Evolutionary conservation across 2,888 invertebrate species (phyloP).

Genomic region (Meteorus colon): DNA sequence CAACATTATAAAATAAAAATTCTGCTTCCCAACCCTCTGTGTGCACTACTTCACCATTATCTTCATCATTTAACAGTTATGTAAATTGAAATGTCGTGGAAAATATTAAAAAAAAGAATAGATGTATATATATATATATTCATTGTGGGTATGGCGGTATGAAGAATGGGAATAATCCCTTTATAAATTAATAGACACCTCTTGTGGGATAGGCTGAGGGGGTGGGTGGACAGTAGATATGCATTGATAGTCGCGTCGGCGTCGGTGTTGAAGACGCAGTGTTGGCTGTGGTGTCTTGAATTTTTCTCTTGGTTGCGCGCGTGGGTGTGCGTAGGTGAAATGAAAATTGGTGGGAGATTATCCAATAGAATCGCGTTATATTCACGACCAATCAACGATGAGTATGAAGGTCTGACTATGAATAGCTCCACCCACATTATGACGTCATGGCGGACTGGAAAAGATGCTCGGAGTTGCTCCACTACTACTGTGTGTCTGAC

Average conservation of each 20-base stretch:
- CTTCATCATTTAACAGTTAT: conserved; percentile 29
- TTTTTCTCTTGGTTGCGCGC: conserved; percentile 19
- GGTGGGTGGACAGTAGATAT: conserved; percentile 40
- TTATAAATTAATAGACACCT: conserved; percentile 63
- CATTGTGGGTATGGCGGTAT: not conserved
- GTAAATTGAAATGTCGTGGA: conserved; percentile 27
- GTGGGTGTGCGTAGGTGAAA: conserved; percentile 44
- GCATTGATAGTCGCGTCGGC: conserved; percentile 39
- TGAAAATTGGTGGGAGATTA: conserved; percentile 26
- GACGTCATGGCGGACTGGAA: conserved; percentile 47
- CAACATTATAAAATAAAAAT: not conserved
- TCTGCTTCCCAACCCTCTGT: not conserved
- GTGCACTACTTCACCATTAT: not conserved
- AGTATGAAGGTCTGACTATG: conserved; percentile 48
- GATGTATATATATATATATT: not conserved
- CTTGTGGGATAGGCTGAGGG: conserved; percentile 24
- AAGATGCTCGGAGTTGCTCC: conserved; percentile 11
- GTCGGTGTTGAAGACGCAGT: conserved; percentile 41
- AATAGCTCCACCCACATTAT: conserved; percentile 50
- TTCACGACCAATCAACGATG: conserved; percentile 35
- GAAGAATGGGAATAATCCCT: conserved; percentile 65
- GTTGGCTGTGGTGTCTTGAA: conserved; percentile 40
- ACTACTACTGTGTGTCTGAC: conserved; percentile 43
- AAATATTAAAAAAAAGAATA: conserved; percentile 16
- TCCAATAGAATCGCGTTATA: conserved; percentile 26